phyloP scores from a whole-genome alignment of 2,113 vertebrate genomes.

The Empidonax traillii region DNA sequence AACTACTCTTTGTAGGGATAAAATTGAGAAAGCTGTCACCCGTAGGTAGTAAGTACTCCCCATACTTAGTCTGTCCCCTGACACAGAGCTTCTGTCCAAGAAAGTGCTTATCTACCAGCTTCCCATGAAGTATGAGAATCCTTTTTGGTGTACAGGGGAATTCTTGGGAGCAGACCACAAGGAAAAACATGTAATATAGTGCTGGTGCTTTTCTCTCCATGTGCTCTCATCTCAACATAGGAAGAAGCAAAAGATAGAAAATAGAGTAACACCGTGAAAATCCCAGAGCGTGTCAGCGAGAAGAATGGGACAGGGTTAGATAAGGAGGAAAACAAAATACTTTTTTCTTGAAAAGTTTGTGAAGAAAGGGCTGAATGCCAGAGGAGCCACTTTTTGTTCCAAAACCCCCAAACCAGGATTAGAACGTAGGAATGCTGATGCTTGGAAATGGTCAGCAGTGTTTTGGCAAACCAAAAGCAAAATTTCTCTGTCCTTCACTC shows the following conservation, averaged over 20 bases:
- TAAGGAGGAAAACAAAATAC: background rate
- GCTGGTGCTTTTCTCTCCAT: background rate
- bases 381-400: background rate
- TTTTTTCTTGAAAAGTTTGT: background rate
- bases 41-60: background rate
- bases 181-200: background rate
- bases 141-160: fast-evolving
- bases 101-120: background rate
- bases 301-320: background rate
- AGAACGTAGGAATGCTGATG: fast-evolving
- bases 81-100: background rate
- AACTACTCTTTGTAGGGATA: background rate
- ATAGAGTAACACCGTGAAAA: background rate
- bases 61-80: background rate
- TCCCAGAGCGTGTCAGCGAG: background rate
- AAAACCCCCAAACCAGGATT: background rate
- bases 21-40: background rate
- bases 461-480: background rate
- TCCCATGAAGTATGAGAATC: background rate
- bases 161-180: background rate
- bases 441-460: background rate
- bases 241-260: background rate
- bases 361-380: background rate
- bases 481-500: background rate
- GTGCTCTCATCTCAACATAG: background rate